Evolutionary conservation across 2,113 vertebrate species (phyloP).

Genomic region (Calcarius ornatus): DNA sequence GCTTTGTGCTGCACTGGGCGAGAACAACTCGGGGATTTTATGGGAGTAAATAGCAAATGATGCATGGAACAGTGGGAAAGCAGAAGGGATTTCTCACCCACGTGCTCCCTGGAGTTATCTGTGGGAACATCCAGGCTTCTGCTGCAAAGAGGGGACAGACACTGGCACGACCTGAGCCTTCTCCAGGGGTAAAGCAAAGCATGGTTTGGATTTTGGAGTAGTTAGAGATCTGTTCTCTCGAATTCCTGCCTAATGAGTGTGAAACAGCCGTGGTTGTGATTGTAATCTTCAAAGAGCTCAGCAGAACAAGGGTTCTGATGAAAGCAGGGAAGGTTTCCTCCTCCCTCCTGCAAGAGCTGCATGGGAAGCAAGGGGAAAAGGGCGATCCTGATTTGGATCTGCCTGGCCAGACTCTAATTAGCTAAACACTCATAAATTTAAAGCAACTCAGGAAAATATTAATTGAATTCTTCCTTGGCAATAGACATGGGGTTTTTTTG

Average conservation of each 20-base stretch:
- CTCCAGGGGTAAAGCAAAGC: background rate
- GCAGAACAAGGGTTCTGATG: background rate
- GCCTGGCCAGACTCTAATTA: background rate
- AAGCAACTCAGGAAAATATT: background rate
- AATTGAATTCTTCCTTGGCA: background rate
- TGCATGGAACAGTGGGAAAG: background rate
- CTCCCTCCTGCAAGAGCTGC: background rate
- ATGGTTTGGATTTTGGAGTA: background rate
- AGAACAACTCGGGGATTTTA: background rate
- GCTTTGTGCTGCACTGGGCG: background rate
- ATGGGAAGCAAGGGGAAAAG: background rate
- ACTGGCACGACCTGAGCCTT: background rate
- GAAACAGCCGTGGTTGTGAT: background rate
- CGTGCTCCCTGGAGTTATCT: background rate
- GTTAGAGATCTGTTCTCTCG: background rate
- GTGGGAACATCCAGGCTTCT: background rate
- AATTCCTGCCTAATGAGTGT: background rate
- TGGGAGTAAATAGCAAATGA: background rate
- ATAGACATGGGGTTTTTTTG: accelerated
- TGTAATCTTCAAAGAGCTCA: background rate
- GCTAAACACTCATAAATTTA: background rate
- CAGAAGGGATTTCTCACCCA: background rate
- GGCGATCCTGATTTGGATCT: background rate
- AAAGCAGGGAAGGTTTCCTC: background rate
- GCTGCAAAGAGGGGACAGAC: background rate